Evolutionary conservation across 2,113 vertebrate genomes (phyloP), one percentile per base, ranked within the genome.

Genomic region (Archilochus colubris): DNA sequence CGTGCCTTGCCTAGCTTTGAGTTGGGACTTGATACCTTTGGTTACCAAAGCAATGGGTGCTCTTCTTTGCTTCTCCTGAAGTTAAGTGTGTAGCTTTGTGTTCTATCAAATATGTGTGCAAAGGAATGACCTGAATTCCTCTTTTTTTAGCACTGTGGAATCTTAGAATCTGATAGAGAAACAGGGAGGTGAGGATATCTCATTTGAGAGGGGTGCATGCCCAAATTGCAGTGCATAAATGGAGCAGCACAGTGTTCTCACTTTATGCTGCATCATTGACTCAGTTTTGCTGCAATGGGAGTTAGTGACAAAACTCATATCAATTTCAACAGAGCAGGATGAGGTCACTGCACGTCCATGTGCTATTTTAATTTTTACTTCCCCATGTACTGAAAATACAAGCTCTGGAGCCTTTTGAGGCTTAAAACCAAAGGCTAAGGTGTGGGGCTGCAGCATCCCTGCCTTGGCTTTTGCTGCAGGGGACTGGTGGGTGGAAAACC

Each of bases 301-400:
- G 23, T 88, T 14, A 22, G 43, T 51, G 59, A 58, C 51, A 77
- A 61, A 70, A 38, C 24, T n/a, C 44, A 30, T 48, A 36, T 76
- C 0, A 3, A 46, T 54, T 30, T 57, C 27, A 62, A 50, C 16
- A 74, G 64, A 78, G 36, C 43, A 23, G 51, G 36, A 54, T 0
- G 0, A 83, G 33, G 48, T 66, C 46, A 36, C 18, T 0, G 0
- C 2, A 1, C 0, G 1, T 53, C 48, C 4, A 2, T 27, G 63
- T 38, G 44, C 19, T 23, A 25, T 74, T 86, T 55, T 40, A 83
- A 27, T 66, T 91, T 33, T 74, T 36, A 64, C 23, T 69, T 84
- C 43, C 9, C 22, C 2, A 2, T n/a, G 38, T 46, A 9, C 33
- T 24, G 54, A 50, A 66, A 89, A 54, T 21, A 51, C 14, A 48